These are phyloP conservation scores for Entomobrya proxima DNA, from an alignment of 2,888 invertebrate genomes.

Conservation along the genomic window DNA sequence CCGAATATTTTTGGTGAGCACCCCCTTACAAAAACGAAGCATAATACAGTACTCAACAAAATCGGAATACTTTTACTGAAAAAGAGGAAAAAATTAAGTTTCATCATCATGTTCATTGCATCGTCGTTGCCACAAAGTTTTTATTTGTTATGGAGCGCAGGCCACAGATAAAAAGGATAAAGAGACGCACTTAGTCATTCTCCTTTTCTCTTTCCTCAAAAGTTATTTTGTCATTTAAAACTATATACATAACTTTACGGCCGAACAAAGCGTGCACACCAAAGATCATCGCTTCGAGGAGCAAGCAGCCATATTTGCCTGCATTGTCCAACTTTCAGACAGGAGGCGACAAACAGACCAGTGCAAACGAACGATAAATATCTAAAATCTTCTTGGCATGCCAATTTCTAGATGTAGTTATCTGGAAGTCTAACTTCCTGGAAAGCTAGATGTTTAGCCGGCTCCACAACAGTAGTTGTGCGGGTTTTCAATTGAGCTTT, in stretches of 20 bases:
- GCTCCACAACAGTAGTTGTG: no score
- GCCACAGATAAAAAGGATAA: constrained; percentile 34
- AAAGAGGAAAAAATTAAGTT: constrained; percentile 1
- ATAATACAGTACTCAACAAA: constrained; percentile 21
- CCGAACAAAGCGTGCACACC: not conserved
- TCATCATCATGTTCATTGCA: not conserved
- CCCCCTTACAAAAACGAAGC: constrained; percentile 5
- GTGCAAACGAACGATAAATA: constrained; percentile 4
- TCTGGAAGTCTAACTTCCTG: constrained; percentile 14
- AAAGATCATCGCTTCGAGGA: not conserved
- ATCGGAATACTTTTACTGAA: not conserved
- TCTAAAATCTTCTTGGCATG: constrained; percentile 22
- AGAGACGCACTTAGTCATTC: not conserved
- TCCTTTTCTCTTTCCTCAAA: constrained; percentile 26
- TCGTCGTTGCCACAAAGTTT: not conserved
- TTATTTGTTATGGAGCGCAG: not conserved
- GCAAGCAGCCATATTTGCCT: not conserved
- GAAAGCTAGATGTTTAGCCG: constrained; percentile 9
- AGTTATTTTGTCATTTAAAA: constrained; percentile 38
- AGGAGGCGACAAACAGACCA: not conserved
- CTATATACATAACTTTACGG: constrained; percentile 9
- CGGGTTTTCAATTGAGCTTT: not conserved
- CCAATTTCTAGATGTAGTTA: constrained; percentile 41
- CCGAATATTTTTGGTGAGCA: constrained; percentile 6
- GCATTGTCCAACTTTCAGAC: not conserved